Evolutionary conservation across 30 jellyfish, hydroid and myxozoan genomes (phyloP).

Genomic region (Cassiopea andromeda): DNA sequence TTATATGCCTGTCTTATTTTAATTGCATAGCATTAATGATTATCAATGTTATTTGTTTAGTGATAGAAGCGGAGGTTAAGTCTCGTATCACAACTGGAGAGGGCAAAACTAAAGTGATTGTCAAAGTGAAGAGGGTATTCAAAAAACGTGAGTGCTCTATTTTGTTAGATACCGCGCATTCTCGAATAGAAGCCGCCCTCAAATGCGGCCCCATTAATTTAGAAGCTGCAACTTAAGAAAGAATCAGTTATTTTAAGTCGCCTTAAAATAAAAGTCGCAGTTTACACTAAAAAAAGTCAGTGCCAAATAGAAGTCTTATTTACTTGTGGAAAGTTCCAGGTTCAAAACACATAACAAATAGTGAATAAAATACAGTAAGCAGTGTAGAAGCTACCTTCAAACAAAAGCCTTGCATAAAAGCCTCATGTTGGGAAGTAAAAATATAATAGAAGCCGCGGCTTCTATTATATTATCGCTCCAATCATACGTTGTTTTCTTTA

Average conservation of each 20-base stretch:
- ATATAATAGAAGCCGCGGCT: no score
- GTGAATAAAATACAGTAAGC: no score
- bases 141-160: conserved; percentile 51
- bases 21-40: no score
- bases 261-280: background rate
- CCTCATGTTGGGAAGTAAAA: no score
- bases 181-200: background rate
- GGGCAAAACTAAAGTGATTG: conserved; percentile 66
- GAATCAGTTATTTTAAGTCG: background rate
- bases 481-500: no score
- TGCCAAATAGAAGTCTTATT: background rate
- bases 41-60: conserved; percentile 4
- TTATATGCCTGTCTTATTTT: no score
- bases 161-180: background rate
- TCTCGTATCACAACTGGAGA: conserved; percentile 81
- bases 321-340: background rate
- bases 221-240: background rate
- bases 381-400: no score
- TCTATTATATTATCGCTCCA: no score
- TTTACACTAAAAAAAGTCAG: background rate
- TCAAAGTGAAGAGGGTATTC: conserved; percentile 43
- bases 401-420: no score
- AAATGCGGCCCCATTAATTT: no score
- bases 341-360: no score
- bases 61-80: conserved; percentile 71